phyloP scores from a whole-genome alignment of 2,113 vertebrate genomes.

The Prionailurus viverrinus region DNA sequence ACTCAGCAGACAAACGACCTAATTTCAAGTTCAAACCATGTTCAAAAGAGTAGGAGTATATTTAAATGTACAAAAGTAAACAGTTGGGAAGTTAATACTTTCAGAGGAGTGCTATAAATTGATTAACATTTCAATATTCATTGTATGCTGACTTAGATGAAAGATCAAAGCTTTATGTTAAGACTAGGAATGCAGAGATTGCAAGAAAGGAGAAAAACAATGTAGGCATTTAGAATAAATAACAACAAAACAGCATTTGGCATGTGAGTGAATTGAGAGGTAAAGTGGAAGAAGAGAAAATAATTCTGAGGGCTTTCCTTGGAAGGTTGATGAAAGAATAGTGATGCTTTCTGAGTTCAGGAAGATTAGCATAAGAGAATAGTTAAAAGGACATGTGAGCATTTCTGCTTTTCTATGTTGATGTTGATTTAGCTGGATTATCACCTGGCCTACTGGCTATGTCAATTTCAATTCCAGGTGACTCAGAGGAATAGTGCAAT shows the following conservation, averaged over 20 bases:
- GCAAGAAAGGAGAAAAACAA: background rate
- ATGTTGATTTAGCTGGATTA: background rate
- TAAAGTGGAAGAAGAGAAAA: background rate
- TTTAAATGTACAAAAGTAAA: background rate
- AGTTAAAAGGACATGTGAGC: background rate
- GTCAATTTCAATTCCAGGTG: background rate
- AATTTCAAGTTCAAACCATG: background rate
- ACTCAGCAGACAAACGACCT: background rate
- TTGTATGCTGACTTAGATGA: background rate
- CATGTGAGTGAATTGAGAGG: background rate
- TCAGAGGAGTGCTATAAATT: background rate
- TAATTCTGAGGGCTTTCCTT: background rate
- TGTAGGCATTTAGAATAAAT: background rate
- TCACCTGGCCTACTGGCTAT: background rate
- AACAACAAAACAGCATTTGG: background rate
- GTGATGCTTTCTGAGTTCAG: background rate
- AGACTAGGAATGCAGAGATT: background rate
- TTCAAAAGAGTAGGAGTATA: background rate
- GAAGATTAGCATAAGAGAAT: background rate
- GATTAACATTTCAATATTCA: background rate
- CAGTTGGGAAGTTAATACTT: background rate
- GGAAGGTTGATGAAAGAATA: background rate
- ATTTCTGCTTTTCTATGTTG: slow-evolving; percentile 1
- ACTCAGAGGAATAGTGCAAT: background rate
- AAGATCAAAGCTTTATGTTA: slow-evolving; percentile 1